phyloP scores from a whole-genome alignment of 2,797 vertebrate species.

The Oreochromis grahami region DNA sequence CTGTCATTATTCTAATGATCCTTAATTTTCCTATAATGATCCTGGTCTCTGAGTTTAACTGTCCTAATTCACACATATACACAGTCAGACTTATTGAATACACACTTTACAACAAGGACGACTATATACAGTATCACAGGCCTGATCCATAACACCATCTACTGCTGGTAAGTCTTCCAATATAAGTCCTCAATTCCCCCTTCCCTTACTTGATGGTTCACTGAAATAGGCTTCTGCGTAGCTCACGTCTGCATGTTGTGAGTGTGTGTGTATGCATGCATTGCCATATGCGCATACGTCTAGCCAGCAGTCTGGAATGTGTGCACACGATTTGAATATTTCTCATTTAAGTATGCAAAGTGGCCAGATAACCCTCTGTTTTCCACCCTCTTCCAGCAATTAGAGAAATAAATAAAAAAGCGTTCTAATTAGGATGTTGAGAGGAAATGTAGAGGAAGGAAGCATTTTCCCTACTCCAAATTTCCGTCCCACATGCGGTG shows the following conservation, averaged over 20 bases:
- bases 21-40: constrained; percentile 22
- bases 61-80: neutral
- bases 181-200: constrained; percentile 3
- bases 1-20: constrained; percentile 41
- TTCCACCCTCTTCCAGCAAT: constrained; percentile 46
- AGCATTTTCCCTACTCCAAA: constrained; percentile 9
- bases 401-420: constrained; percentile 61
- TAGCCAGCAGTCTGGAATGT: constrained; percentile 12
- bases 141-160: constrained; percentile 2
- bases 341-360: constrained; percentile 64
- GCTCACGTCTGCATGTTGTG: constrained; percentile 2
- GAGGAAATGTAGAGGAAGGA: constrained; percentile 27
- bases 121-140: neutral
- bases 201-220: constrained; percentile 54
- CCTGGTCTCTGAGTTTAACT: neutral
- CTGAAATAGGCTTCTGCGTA: constrained; percentile 12
- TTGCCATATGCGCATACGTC: neutral
- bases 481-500: constrained; percentile 17
- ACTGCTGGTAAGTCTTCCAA: constrained; percentile 2
- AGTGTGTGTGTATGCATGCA: neutral
- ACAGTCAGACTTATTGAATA: neutral
- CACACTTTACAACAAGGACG: neutral
- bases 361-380: constrained; percentile 41
- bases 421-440: constrained; percentile 41
- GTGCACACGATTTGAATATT: constrained; percentile 56